A percentile compares a stretch with the other conserved stretches of the same genome.
phyloP scores from a whole-genome alignment of 2,797 vertebrate species.

The Echiichthys vipera region DNA sequence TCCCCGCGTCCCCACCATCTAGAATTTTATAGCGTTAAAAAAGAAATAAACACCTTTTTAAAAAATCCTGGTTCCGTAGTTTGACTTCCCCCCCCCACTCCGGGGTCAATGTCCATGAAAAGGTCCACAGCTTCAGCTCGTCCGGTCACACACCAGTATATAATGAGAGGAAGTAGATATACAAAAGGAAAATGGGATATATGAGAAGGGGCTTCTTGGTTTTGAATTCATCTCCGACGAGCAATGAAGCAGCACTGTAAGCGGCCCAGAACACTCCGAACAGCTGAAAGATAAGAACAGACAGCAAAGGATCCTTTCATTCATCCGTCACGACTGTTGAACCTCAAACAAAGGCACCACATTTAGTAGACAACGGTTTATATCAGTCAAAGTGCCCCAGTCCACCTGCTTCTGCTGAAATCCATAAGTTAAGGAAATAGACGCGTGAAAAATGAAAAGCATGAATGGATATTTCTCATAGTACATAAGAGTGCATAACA shows the following conservation, averaged over 20 bases:
- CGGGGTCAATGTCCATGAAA: constrained; percentile 68
- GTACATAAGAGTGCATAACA: constrained; percentile 36
- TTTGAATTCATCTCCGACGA: constrained; percentile 99
- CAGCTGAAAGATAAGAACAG: constrained; percentile 82
- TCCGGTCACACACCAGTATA: constrained; percentile 95
- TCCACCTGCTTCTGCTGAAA: constrained; percentile 24
- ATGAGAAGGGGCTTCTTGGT: constrained; percentile 99
- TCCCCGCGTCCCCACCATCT: constrained; percentile 58
- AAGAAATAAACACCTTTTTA: constrained; percentile 54
- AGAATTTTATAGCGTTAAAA: constrained; percentile 59
- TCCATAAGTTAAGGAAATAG: constrained; percentile 56
- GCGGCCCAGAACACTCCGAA: constrained; percentile 99
- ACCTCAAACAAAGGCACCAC: too few relatives aligned
- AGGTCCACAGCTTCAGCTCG: constrained; percentile 58
- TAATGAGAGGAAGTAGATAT: constrained; percentile 99
- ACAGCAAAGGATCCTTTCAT: neutral
- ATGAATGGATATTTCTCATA: constrained; percentile 28
- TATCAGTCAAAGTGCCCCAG: constrained; percentile 39
- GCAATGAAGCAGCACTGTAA: constrained; percentile 97
- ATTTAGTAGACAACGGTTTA: constrained; percentile 62
- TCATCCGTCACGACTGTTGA: neutral
- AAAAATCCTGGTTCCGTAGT: constrained; percentile 55
- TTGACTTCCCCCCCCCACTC: constrained; percentile 1
- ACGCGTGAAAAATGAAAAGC: constrained; percentile 31
- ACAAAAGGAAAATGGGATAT: constrained; percentile 98